phyloP scores from a whole-genome alignment of 2,113 vertebrate genomes.

The Eleginops maclovinus region DNA sequence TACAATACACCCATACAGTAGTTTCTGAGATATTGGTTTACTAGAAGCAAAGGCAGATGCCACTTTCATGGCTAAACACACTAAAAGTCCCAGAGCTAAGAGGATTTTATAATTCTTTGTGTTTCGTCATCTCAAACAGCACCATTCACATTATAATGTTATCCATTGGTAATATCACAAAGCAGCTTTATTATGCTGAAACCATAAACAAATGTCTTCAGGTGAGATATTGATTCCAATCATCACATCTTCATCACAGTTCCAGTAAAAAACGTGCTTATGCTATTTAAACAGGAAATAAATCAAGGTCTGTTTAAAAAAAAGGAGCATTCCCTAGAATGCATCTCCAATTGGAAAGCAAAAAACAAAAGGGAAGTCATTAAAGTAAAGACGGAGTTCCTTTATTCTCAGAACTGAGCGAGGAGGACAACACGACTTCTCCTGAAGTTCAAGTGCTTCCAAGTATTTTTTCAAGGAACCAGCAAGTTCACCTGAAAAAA shows the following conservation, averaged over 20 bases:
- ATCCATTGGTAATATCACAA: too few species aligned
- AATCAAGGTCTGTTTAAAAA: background rate
- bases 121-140: background rate
- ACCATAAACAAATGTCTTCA: too few species aligned
- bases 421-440: background rate
- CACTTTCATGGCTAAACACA: background rate
- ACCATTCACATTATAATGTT: background rate
- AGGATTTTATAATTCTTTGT: background rate
- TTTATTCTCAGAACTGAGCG: constrained; percentile 1
- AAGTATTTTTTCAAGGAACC: too few species aligned
- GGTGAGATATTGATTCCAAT: background rate
- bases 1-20: background rate
- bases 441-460: background rate
- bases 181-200: too few species aligned
- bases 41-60: background rate
- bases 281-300: background rate
- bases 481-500: background rate
- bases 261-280: background rate
- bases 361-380: constrained; percentile 22
- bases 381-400: constrained; percentile 11
- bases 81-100: background rate
- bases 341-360: background rate
- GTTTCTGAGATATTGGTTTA: background rate
- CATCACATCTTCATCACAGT: constrained; percentile 1
- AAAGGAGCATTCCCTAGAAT: background rate